Conservation (phyloP, 2,888 invertebrate genomes). For the Drosophila bunnanda region DNA sequence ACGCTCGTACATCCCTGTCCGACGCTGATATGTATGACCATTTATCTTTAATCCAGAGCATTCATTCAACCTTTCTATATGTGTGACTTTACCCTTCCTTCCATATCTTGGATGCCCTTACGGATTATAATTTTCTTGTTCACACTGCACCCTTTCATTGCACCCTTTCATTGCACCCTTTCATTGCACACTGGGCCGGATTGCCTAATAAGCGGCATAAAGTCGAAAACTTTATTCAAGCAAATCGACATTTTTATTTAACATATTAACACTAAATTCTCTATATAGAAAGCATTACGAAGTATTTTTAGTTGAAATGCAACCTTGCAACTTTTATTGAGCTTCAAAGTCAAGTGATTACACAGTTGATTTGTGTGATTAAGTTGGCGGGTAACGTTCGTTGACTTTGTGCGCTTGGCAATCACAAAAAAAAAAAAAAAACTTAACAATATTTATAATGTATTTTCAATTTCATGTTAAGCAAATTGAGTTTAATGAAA, state of each 20-base stretch:
- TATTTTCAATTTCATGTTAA: too few species aligned
- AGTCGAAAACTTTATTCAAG: background rate
- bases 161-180: too few species aligned
- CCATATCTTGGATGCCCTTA: too few species aligned
- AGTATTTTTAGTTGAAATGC: slow-evolving; percentile 1
- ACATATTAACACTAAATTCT: background rate
- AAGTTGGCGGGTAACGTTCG: slow-evolving; percentile 4
- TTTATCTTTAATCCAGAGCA: too few species aligned
- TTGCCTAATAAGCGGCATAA: background rate
- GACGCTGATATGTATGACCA: too few species aligned
- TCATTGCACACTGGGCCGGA: slow-evolving; percentile 1
- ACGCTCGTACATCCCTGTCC: too few species aligned
- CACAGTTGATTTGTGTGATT: background rate
- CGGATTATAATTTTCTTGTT: too few species aligned
- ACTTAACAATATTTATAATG: too few species aligned
- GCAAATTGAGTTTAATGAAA: background rate
- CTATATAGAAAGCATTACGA: background rate
- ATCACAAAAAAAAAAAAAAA: background rate
- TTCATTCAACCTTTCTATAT: too few species aligned
- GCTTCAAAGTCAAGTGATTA: background rate
- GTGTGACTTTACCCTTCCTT: too few species aligned
- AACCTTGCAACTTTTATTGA: background rate
- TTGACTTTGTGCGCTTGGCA: slow-evolving; percentile 4
- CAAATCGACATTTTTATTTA: background rate
- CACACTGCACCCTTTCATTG: too few species aligned